Base-by-base conservation (phyloP, 2,888 invertebrate species). In the Eupithecia abbreviata region DNA sequence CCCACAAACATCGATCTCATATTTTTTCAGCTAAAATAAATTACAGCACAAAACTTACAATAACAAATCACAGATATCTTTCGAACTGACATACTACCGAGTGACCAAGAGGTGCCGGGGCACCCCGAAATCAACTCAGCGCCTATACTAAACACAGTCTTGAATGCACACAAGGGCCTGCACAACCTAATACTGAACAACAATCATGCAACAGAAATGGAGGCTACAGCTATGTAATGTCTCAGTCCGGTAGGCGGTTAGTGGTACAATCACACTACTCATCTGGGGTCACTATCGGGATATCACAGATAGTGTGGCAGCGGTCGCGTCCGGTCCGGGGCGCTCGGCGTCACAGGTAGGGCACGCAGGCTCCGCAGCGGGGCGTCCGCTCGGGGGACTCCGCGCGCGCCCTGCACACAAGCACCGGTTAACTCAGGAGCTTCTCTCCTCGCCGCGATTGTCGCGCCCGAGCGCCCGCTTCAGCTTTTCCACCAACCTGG, bases 401-500 rank as follows among this genome's bases (percentile, higher is more conserved):
- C 79, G 92, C 93, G 86, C 91, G 91, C 89, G 92, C 93, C 94
- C 94, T 93, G 94, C 88, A 93, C 93, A 94, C 91, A 93, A 92
- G 91, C 93, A 93, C 89, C 87, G 88, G 88, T 91, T 92, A 90
- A 85, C 95, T 96, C 96, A 96, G 90, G 95, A 96, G 87, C 95
- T 91, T 79, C 95, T 88, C 90, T 95, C 91, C 88, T 92, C 93
- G 77, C 89, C 87, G 47, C 91, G 95, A 72, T 95, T 95, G 83
- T 94, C 92, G 84, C 96, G 96, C 83, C 96, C 96, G 86, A 97
- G 93, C 82, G 97, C 97, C 80, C 96, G 95, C 94, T 97, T 97
- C 91, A 98, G 91, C 92, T 97, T 97, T 93, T 97, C 97, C 90
- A 98, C 96, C 90, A 97, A 95, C 88, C 97, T 96, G 92, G 96